A percentile compares a stretch with the other conserved stretches of the same genome.
Conservation (phyloP, 2,888 invertebrate species). For the Leptopilina syphax region DNA sequence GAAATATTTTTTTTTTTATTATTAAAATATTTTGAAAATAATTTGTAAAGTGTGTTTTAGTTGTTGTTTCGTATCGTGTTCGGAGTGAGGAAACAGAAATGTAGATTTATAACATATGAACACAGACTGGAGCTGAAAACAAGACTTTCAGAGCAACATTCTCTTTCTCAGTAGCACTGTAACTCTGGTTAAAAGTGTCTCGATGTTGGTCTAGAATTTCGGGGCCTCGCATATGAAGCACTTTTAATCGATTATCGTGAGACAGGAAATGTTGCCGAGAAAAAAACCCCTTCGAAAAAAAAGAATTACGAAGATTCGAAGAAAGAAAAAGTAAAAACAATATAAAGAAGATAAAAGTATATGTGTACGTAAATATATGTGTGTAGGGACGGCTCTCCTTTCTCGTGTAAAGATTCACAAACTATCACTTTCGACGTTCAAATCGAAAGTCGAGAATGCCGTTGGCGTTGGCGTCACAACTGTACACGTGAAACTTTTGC, state of each 20-base stretch:
- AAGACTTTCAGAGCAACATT: slow-evolving; percentile 36
- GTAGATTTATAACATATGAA: slow-evolving; percentile 1
- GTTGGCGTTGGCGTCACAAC: slow-evolving; percentile 53
- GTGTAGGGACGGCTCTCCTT: slow-evolving; percentile 68
- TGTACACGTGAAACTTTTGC: slow-evolving; percentile 51
- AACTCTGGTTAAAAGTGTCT: neutral
- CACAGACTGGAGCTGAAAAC: neutral
- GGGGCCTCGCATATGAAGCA: slow-evolving; percentile 8
- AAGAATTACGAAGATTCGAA: slow-evolving; percentile 50
- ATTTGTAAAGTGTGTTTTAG: neutral
- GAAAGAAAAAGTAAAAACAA: slow-evolving; percentile 46
- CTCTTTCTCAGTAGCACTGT: slow-evolving; percentile 1
- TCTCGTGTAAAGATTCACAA: slow-evolving; percentile 69
- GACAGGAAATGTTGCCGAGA: slow-evolving; percentile 49
- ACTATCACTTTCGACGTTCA: slow-evolving; percentile 75
- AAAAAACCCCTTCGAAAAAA: neutral
- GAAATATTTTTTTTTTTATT: too few relatives aligned
- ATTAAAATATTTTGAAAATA: neutral
- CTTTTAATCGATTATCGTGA: slow-evolving; percentile 37
- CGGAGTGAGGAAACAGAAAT: neutral
- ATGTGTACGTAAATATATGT: slow-evolving; percentile 52
- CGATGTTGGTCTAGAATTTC: slow-evolving; percentile 8
- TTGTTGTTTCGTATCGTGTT: neutral
- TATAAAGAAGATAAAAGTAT: too few relatives aligned
- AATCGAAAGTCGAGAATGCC: slow-evolving; percentile 73